Base-by-base conservation (phyloP, 2,888 invertebrate genomes). In the Drosophila austrosaltans region DNA sequence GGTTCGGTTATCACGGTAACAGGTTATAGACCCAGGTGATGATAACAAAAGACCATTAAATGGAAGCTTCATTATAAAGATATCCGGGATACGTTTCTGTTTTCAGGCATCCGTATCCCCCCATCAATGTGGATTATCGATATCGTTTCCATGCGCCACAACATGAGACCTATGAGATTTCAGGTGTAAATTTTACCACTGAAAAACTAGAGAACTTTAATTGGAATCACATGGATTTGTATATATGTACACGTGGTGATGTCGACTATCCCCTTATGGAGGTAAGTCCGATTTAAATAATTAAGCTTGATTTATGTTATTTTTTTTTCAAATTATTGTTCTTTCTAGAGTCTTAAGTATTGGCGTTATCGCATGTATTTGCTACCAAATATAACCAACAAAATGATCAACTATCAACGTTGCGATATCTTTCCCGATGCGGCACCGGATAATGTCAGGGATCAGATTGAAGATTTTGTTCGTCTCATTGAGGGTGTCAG, bases 221-320 rank as follows among this genome's bases (percentile, higher is more conserved):
- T 93, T 99, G 99, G 99, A 99, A 98, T 92, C 98, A 98, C 90
- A 94, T 99, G 93, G 99, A 99, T 93, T 97, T 98, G 92, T 99
- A 98, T 91, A 98, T 99, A 76, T 98, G 98, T 90, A 98, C 98
- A 0, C 94, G 98, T 71, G 98, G 98, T 0, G 98, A 98, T 90
- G 96, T 97, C 0, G 98, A 98, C 91, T 98, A 97, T 93, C 94
- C 95, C 36, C 93, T 98, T 32, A 96, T 95, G 74, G 97, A 98
- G 94, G 97, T 97, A 92, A 91, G 88, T 81, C n/a, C 40, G 8
- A 32, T 30, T 3, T 20, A 4, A 8, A 28, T 25, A 20, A 22
- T 40, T 58, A 16, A 62, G 2, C 1, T 48, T 12, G 1, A 22
- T n/a, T 10, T 12, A 20, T 8, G 32, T 1, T 56, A 7, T 6